phyloP scores from a whole-genome alignment of 2,113 vertebrate species.

The Calidris pygmaea region DNA sequence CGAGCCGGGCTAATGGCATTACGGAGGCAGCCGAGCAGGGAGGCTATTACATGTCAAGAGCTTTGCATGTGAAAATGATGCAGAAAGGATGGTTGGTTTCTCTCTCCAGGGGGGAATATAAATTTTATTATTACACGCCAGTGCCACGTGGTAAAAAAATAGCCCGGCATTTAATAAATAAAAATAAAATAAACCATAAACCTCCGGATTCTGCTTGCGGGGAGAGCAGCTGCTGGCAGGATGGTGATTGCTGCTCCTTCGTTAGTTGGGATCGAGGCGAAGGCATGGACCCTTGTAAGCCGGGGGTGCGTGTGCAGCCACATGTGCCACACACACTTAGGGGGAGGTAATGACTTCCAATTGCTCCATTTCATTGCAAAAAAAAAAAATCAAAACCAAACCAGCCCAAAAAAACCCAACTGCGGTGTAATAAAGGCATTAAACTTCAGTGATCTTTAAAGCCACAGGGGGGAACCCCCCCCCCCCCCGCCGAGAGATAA shows the following conservation, averaged over 20 bases:
- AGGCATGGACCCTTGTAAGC: not conserved
- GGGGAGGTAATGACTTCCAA: not conserved
- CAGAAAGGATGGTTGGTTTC: not conserved
- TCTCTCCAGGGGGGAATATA: not conserved
- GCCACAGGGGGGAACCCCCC: accelerated
- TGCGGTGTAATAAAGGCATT: not conserved
- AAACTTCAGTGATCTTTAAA: not conserved
- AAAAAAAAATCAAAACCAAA: not conserved
- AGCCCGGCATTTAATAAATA: not conserved
- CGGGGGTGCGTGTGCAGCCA: not conserved
- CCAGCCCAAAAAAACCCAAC: not conserved
- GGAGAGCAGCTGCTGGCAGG: not conserved
- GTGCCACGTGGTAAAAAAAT: accelerated
- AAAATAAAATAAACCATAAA: not conserved
- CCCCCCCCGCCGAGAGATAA: not conserved
- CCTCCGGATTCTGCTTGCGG: not conserved
- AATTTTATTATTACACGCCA: not conserved
- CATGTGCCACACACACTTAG: not conserved
- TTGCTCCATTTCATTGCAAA: not conserved
- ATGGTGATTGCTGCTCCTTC: not conserved
- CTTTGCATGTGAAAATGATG: not conserved
- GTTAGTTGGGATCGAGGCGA: accelerated
- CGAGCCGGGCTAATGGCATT: not conserved
- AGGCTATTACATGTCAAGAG: not conserved
- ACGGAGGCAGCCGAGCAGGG: not conserved